phyloP scores from a whole-genome alignment of 2,797 vertebrate genomes.

The Ctenochaetus hawaiiensis region DNA sequence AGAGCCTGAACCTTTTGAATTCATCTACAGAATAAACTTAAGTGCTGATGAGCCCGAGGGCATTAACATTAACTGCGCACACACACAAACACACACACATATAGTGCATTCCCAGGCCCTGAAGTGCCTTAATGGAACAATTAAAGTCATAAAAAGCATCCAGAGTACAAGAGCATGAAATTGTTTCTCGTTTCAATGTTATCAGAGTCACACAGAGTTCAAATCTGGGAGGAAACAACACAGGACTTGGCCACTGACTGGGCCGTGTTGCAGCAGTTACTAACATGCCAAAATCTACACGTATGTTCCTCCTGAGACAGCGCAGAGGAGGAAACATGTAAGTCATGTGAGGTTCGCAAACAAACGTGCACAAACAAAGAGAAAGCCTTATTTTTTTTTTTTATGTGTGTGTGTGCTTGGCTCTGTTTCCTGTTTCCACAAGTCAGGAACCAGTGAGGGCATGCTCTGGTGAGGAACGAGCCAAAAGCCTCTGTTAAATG shows the following conservation, averaged over 20 bases:
- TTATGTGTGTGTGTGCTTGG: conserved; percentile 5
- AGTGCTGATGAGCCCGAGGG: conserved; percentile 65
- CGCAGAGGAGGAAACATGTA: conserved; percentile 31
- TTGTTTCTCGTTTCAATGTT: conserved; percentile 80
- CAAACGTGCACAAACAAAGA: conserved; percentile 59
- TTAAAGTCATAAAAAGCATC: conserved; percentile 73
- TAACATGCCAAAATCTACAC: conserved; percentile 64
- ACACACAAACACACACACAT: conserved; percentile 36
- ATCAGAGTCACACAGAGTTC: conserved; percentile 84
- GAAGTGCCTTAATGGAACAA: conserved; percentile 76
- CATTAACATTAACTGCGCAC: conserved; percentile 45
- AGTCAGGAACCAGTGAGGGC: conserved; percentile 62
- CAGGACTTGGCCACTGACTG: conserved; percentile 60
- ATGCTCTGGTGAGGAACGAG: conserved; percentile 31
- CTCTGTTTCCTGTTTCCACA: conserved; percentile 73
- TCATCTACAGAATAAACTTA: conserved; percentile 61
- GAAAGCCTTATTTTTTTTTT: conserved; percentile 11
- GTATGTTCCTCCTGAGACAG: conserved; percentile 59
- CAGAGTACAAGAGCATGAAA: conserved; percentile 74
- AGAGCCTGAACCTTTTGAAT: conserved; percentile 55
- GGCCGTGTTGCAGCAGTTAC: conserved; percentile 48
- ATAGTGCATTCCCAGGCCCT: conserved; percentile 72
- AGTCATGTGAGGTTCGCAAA: conserved; percentile 58
- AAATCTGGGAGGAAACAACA: conserved; percentile 78
- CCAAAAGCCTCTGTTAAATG: conserved; percentile 61